These are phyloP conservation scores for Oreotrochilus melanogaster DNA, from an alignment of 2,113 vertebrate genomes.

Conservation along the genomic window DNA sequence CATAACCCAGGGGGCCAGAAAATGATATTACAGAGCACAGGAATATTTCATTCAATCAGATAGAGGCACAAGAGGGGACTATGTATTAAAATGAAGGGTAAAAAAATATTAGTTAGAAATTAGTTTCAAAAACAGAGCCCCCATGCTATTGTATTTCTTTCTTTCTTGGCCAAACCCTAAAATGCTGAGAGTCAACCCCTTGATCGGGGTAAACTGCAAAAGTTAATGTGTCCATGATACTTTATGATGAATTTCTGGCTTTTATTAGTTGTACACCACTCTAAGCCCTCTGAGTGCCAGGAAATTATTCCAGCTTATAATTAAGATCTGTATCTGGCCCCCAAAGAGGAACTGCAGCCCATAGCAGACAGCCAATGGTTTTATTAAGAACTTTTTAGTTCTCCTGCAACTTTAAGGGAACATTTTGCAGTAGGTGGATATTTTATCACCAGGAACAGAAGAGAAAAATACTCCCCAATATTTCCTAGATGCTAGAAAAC, in stretches of 20 bases:
- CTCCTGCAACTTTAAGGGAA: background rate
- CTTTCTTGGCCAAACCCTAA: background rate
- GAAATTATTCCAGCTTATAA: constrained; percentile 32
- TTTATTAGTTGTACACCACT: background rate
- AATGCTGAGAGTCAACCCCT: background rate
- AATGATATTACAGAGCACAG: background rate
- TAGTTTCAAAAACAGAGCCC: background rate
- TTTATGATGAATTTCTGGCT: background rate
- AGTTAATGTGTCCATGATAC: background rate
- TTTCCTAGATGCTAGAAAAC: background rate
- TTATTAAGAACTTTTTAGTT: background rate
- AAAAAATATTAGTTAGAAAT: constrained; percentile 5
- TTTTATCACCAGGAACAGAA: background rate
- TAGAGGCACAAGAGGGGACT: background rate
- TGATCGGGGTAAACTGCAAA: background rate
- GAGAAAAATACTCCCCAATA: background rate
- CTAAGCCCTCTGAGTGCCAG: background rate
- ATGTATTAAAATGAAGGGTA: background rate
- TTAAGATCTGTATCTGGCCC: background rate
- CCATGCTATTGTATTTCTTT: background rate
- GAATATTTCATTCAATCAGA: background rate
- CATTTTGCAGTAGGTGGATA: background rate
- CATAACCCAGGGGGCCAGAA: background rate
- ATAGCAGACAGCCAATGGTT: background rate
- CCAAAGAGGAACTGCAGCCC: background rate